Evolutionary conservation across 2,113 vertebrate genomes (phyloP).

Genomic region (Ictalurus furcatus): DNA sequence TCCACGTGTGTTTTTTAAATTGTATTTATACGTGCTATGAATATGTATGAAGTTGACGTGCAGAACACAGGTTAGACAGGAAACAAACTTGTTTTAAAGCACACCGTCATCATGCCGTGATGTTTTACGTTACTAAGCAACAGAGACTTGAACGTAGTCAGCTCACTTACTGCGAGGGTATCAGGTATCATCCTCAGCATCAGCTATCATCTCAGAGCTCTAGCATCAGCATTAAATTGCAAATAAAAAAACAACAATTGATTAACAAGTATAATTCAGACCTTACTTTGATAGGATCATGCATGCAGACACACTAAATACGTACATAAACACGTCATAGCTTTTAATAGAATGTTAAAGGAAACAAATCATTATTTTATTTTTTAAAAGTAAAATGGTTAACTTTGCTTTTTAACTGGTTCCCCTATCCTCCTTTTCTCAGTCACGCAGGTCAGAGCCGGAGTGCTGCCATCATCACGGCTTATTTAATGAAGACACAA

Average conservation of each 20-base stretch:
- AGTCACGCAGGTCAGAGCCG: constrained; percentile 89
- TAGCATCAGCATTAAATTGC: not conserved
- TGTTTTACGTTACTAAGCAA: not conserved
- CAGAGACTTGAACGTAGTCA: not conserved
- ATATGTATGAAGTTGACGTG: not conserved
- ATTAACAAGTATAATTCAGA: not conserved
- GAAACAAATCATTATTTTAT: not conserved
- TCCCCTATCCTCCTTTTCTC: constrained; percentile 17
- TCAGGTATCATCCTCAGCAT: not conserved
- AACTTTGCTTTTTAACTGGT: not conserved
- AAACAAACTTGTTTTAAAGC: not conserved
- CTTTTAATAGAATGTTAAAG: not conserved
- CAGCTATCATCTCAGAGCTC: not conserved
- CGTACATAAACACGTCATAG: not conserved
- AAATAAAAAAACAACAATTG: not conserved
- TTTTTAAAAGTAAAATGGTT: not conserved
- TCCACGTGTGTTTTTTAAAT: too few relatives aligned
- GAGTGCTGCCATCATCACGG: constrained; percentile 85
- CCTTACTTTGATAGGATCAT: not conserved
- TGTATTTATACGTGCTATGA: not conserved
- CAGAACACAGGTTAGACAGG: not conserved
- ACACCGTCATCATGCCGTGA: not conserved
- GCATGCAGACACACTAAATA: not conserved
- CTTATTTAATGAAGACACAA: constrained; percentile 87
- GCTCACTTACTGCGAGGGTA: not conserved